These are phyloP conservation scores for Syncerus caffer DNA, from an alignment of 2,797 vertebrate genomes.

Conservation along the genomic window DNA sequence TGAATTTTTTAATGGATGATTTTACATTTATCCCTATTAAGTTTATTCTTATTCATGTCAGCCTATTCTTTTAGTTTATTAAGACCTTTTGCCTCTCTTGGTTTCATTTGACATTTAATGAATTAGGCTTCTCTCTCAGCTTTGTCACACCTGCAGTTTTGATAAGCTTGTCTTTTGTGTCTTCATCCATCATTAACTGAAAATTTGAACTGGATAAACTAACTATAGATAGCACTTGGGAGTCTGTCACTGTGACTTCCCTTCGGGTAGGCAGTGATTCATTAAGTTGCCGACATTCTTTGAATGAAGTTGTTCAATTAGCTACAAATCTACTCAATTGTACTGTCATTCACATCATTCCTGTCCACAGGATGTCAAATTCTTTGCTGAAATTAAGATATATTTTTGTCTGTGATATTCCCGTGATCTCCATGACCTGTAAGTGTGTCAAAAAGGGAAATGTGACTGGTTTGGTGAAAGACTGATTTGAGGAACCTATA, in stretches of 20 bases:
- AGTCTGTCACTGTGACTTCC: background rate
- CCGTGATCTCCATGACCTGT: background rate
- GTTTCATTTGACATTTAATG: conserved; percentile 48
- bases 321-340: background rate
- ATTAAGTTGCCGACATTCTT: background rate
- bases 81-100: background rate
- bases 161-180: conserved; percentile 53
- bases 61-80: background rate
- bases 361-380: conserved; percentile 43
- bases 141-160: conserved; percentile 48
- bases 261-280: conserved; percentile 23
- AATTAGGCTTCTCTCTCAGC: conserved; percentile 25
- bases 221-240: conserved; percentile 8
- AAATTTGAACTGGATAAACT: conserved; percentile 18
- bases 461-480: conserved; percentile 38
- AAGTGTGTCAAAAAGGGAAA: conserved; percentile 19
- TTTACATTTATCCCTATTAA: background rate
- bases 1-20: background rate
- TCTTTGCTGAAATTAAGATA: conserved; percentile 58
- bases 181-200: conserved; percentile 62
- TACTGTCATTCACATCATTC: background rate
- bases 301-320: background rate
- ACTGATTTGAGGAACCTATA: background rate
- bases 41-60: background rate
- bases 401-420: conserved; percentile 17